These are phyloP conservation scores for Parasteatoda lunata DNA, from an alignment of 2,888 invertebrate species.

Conservation along the genomic window DNA sequence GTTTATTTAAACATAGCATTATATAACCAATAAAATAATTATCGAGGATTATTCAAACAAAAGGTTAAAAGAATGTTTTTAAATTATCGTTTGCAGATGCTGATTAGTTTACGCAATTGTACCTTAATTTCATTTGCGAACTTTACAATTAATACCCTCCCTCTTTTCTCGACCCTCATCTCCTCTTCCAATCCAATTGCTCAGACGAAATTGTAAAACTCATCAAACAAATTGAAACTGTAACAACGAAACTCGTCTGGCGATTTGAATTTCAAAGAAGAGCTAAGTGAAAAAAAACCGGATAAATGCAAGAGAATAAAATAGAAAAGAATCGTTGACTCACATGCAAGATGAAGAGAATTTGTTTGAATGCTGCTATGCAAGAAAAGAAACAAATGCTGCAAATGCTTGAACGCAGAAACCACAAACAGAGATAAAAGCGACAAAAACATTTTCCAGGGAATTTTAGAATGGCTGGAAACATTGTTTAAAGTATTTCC, in stretches of 20 bases:
- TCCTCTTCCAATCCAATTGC: too few relatives aligned
- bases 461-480: constrained; percentile 42
- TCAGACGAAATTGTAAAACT: too few relatives aligned
- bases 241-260: not conserved
- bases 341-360: not conserved
- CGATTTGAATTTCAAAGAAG: not conserved
- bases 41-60: too few relatives aligned
- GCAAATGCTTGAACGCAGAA: constrained; percentile 8
- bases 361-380: constrained; percentile 17
- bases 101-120: too few relatives aligned
- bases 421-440: constrained; percentile 20
- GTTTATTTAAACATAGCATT: too few relatives aligned
- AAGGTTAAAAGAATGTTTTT: too few relatives aligned
- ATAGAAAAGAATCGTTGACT: constrained; percentile 15
- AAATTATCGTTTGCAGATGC: too few relatives aligned
- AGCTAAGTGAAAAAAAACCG: not conserved
- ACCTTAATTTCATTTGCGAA: too few relatives aligned
- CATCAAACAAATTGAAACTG: too few relatives aligned
- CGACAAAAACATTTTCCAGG: constrained; percentile 37
- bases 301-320: not conserved
- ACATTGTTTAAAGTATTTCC: constrained; percentile 29
- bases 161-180: too few relatives aligned
- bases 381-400: constrained; percentile 27
- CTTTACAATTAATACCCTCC: too few relatives aligned
- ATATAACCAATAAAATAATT: too few relatives aligned